Evolutionary conservation across 53 echinoderm and acorn worm species (phyloP).

Genomic region (Patiria pectinifera): DNA sequence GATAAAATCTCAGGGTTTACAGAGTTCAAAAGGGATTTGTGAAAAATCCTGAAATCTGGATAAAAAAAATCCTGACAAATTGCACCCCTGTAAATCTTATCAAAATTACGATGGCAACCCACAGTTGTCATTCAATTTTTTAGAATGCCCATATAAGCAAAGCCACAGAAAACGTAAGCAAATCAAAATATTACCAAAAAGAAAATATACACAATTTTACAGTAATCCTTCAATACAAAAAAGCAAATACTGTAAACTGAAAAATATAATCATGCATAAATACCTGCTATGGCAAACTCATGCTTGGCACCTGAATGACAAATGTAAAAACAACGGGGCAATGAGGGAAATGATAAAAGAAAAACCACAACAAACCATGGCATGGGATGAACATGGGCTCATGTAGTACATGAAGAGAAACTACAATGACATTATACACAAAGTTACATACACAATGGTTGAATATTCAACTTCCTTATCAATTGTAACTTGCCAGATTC

Average conservation of each 20-base stretch:
- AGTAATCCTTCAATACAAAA: not conserved
- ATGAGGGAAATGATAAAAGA: constrained; percentile 40
- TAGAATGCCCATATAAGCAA: no score
- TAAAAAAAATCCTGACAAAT: no score
- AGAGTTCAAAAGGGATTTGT: no score
- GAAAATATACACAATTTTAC: not conserved
- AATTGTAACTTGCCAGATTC: not conserved
- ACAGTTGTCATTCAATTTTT: no score
- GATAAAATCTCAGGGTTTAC: no score
- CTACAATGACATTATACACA: not conserved
- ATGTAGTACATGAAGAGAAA: not conserved
- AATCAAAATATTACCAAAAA: not conserved
- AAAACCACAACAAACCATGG: not conserved
- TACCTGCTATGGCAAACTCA: constrained; percentile 65
- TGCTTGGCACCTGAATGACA: constrained; percentile 63
- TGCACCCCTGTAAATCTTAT: no score
- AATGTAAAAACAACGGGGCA: constrained; percentile 26
- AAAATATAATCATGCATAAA: constrained; percentile 39
- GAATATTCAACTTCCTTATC: no score
- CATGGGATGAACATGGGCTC: constrained; percentile 19
- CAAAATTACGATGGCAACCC: no score
- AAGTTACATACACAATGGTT: not conserved
- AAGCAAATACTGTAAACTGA: not conserved
- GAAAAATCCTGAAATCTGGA: no score
- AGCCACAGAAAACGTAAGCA: not conserved